These are phyloP conservation scores for Sycophila sp. DNA, from an alignment of 1,140 invertebrate species.

Conservation along the genomic window DNA sequence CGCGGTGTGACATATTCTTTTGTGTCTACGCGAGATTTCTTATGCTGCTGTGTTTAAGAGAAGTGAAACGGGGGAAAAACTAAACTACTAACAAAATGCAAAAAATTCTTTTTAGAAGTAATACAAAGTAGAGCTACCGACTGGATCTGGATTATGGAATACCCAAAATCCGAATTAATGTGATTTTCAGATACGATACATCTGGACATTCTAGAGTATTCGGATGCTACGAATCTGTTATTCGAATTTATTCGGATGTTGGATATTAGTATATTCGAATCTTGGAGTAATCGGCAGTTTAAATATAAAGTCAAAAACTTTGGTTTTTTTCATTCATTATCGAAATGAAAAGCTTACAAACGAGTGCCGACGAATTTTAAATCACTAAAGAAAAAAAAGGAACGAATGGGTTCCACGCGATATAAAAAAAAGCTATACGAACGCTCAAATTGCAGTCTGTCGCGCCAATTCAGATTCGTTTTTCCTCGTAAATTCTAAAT, in stretches of 20 bases:
- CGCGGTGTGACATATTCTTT: neutral
- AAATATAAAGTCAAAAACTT: constrained; percentile 34
- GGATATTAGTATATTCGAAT: too few relatives aligned
- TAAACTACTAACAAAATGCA: constrained; percentile 14
- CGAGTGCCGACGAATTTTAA: neutral
- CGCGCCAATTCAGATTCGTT: neutral
- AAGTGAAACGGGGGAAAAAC: neutral
- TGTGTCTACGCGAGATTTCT: neutral
- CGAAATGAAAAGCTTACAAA: neutral
- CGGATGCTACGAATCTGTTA: too few relatives aligned
- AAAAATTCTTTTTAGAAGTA: neutral
- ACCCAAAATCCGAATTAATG: too few relatives aligned
- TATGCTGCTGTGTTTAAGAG: neutral
- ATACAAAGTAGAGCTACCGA: too few relatives aligned
- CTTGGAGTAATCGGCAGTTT: too few relatives aligned
- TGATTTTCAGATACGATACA: too few relatives aligned
- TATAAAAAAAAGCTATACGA: constrained; percentile 7
- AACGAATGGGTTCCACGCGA: too few relatives aligned
- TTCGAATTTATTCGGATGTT: too few relatives aligned
- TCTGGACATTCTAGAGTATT: too few relatives aligned
- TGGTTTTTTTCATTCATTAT: constrained; percentile 29
- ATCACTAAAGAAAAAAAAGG: too few relatives aligned
- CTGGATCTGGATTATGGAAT: too few relatives aligned
- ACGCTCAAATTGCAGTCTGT: neutral
- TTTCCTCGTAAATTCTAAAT: neutral